Percentiles rank a stretch among this genome's conserved stretches.
Conservation (phyloP, 2,888 invertebrate genomes). For the Cremastinae sp. region DNA sequence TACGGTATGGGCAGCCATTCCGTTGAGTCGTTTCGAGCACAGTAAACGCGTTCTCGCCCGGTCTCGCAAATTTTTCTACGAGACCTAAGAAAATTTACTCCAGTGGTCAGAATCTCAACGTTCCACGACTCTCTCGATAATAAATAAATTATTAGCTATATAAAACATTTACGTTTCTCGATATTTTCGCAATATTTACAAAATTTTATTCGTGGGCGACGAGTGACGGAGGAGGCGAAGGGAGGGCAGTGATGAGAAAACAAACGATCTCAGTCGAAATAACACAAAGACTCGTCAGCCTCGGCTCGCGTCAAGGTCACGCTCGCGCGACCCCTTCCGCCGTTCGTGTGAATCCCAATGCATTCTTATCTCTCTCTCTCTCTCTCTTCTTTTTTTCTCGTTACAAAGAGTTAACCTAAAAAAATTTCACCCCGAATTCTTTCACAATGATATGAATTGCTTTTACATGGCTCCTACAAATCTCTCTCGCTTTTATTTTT, state of each 20-base stretch:
- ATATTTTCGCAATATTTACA: slow-evolving; percentile 75
- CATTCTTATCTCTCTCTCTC: slow-evolving; percentile 26
- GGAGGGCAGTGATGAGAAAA: slow-evolving; percentile 61
- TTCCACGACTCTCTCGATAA: slow-evolving; percentile 67
- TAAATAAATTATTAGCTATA: slow-evolving; percentile 78
- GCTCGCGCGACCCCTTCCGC: slow-evolving; percentile 50
- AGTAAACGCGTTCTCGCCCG: slow-evolving; percentile 51
- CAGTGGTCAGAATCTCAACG: slow-evolving; percentile 54
- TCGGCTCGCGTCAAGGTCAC: slow-evolving; percentile 64
- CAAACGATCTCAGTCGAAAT: slow-evolving; percentile 65
- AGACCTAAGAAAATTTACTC: slow-evolving; percentile 60
- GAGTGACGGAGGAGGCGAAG: slow-evolving; percentile 1
- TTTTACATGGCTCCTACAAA: slow-evolving; percentile 64
- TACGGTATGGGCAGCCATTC: slow-evolving; percentile 56
- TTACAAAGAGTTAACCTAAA: slow-evolving; percentile 49
- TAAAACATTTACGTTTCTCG: slow-evolving; percentile 73
- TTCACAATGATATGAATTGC: slow-evolving; percentile 73
- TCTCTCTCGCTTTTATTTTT: slow-evolving; percentile 59
- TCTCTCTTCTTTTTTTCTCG: slow-evolving; percentile 17
- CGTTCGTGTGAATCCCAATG: slow-evolving; percentile 25
- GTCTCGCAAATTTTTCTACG: slow-evolving; percentile 1
- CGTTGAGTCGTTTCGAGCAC: slow-evolving; percentile 51
- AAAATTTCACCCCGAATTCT: slow-evolving; percentile 59
- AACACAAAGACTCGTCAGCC: slow-evolving; percentile 66
- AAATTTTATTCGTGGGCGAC: slow-evolving; percentile 59